Base-by-base conservation (phyloP, 2,113 vertebrate species). In the Rissa tridactyla region DNA sequence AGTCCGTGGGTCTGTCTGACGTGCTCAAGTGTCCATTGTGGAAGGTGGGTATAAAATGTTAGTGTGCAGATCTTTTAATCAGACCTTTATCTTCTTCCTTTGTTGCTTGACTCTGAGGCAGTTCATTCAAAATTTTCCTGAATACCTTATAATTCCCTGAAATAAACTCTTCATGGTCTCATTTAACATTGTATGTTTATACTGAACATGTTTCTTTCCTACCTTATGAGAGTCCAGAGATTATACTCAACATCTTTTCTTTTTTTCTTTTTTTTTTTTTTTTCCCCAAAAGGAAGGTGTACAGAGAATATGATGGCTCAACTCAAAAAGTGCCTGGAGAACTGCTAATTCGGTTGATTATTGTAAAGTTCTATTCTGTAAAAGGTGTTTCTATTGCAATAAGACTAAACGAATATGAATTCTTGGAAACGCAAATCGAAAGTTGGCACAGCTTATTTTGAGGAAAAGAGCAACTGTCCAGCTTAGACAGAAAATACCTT, bases 1-100 rank as follows among this genome's bases (percentile, higher is more conserved):
- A 99, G 99, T 84, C 99, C 99, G 0, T 99, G 99, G 99, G 99
- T 99, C 92, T 99, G 99, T 97, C 98, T 99, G 88, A 99, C 99
- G 29, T 99, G 99, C 97, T 98, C 99, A 32, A 98, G 98, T 97
- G 99, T 99, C 93, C 99, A 99, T 78, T 99, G 99, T 98, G 99
- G 99, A 98, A 99, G 99, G 99, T 99, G 97, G 85, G 98, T 97
- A 81, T 42, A 34, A 69, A 65, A 34, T 42, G 15, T 17, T 34
- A 23, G 19, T 18, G 32, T 70, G 25, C 36, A 92, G 5, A 75
- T 69, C 49, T 47, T 54, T 71, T 54, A 34, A 58, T 42, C 15
- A 62, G 29, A 49, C 34, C 49, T 90, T 69, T 47, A 4, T 64
- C 34, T 58, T 80, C 64, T 51, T 58, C 38, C 11, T 73, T 80